Conservation (phyloP, 2,113 vertebrate genomes). For the Tachuris rubrigastra region DNA sequence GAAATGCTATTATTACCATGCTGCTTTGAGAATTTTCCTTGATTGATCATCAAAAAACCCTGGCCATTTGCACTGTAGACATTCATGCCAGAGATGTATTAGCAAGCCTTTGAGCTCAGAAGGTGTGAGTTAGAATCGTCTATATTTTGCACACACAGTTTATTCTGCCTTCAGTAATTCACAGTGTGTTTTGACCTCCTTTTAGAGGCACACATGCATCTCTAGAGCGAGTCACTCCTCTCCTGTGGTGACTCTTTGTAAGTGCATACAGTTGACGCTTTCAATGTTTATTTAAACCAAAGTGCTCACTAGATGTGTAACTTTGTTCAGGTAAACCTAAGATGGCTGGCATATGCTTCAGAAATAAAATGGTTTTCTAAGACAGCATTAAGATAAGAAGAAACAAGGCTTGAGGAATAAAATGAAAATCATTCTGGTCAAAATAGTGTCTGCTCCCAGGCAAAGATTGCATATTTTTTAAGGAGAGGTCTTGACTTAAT, state of each 20-base stretch:
- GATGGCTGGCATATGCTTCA: not conserved
- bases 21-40: slow-evolving; percentile 79
- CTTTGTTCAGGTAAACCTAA: not conserved
- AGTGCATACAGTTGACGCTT: not conserved
- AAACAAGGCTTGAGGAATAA: not conserved
- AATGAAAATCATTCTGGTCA: not conserved
- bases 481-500: not conserved
- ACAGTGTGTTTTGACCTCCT: not conserved
- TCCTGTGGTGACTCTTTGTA: not conserved
- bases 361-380: not conserved
- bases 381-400: not conserved
- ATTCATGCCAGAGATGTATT: slow-evolving; percentile 81
- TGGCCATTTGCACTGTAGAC: slow-evolving; percentile 82
- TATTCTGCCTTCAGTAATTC: not conserved
- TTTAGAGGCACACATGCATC: not conserved
- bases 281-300: not conserved
- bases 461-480: not conserved
- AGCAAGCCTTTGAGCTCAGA: slow-evolving; percentile 79
- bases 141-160: not conserved
- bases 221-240: not conserved
- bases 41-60: slow-evolving; percentile 82
- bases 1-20: slow-evolving; percentile 80
- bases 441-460: not conserved
- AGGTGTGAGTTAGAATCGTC: slow-evolving; percentile 45
- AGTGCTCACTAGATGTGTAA: not conserved